Evolutionary conservation across 2,113 vertebrate genomes (phyloP), one percentile per base, ranked within the genome.

Genomic region (Opisthocomus hoazin): DNA sequence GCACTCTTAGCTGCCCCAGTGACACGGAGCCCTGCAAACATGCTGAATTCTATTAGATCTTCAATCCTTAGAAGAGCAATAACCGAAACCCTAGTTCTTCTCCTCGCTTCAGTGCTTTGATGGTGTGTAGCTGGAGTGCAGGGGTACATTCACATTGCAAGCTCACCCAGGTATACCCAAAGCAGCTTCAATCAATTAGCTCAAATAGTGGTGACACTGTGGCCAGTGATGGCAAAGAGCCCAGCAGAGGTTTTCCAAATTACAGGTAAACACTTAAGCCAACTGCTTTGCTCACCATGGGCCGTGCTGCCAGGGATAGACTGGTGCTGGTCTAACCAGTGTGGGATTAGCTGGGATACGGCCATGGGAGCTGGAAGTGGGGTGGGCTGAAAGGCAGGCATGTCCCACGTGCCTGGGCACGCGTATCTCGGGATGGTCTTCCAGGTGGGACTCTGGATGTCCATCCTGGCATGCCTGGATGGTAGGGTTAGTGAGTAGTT

Each of bases 171-270:
- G 20, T 30, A 18, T 26, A n/a, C 36, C 6, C 23, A 36, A 50
- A 56, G 32, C 53, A 73, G 12, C 20, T 43, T 65, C 48, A 54
- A 54, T 45, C 22, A 36, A 2, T 16, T n/a, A n/a, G 32, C 36
- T 50, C 46, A 56, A 16, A 61, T 58, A 34, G 13, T 26, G 36
- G 22, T 54, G 39, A 15, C 10, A 43, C 19, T 1, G 0, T 7
- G 71, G 27, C 36, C 23, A 60, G 53, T 61, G 53, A 12, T 5
- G 14, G 51, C 22, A 77, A 75, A 34, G 13, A 30, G 19, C 19
- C 43, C 51, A 53, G 24, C 58, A 30, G 1, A 19, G 36, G 22
- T 46, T 70, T 89, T 68, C 46, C 48, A 86, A 56, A 77, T 61
- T 29, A 29, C 11, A 56, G 32, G 34, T 45, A 45, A 56, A 41